Evolutionary conservation across 2,113 vertebrate species (phyloP).

Genomic region (Egretta garzetta): DNA sequence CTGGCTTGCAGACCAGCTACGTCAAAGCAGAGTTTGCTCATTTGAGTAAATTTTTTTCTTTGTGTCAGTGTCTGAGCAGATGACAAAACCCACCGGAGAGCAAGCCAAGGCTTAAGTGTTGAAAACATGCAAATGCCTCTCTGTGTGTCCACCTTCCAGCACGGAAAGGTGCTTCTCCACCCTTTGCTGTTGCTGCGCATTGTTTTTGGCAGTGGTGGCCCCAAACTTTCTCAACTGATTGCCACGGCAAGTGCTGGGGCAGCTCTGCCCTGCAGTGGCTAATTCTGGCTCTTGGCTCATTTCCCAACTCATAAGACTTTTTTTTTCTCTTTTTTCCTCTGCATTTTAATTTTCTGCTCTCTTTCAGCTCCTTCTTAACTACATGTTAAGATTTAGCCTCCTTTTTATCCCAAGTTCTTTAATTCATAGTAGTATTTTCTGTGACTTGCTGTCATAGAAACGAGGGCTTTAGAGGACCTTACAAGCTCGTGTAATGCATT

Average conservation of each 20-base stretch:
- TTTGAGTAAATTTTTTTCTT: neutral
- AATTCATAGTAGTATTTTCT: conserved; percentile 49
- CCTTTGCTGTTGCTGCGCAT: neutral
- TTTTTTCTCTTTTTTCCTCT: neutral
- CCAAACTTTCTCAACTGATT: neutral
- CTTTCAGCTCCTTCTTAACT: neutral
- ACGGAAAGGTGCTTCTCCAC: neutral
- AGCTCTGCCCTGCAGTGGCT: neutral
- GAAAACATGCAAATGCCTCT: neutral
- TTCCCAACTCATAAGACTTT: neutral
- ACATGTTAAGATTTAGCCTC: neutral
- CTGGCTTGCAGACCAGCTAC: neutral
- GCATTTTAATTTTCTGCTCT: neutral
- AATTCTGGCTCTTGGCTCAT: neutral
- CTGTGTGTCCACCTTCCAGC: neutral
- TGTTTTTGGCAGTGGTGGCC: neutral
- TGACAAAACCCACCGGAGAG: neutral
- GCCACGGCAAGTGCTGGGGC: neutral
- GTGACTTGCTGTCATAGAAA: conserved; percentile 59
- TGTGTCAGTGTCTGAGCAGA: neutral
- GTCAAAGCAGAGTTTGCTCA: neutral
- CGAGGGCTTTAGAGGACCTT: neutral
- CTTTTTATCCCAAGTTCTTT: neutral
- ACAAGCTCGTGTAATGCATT: neutral
- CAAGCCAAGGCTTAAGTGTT: neutral